Conservation (phyloP, 2,888 invertebrate species). For the Microctonus brassicae region DNA sequence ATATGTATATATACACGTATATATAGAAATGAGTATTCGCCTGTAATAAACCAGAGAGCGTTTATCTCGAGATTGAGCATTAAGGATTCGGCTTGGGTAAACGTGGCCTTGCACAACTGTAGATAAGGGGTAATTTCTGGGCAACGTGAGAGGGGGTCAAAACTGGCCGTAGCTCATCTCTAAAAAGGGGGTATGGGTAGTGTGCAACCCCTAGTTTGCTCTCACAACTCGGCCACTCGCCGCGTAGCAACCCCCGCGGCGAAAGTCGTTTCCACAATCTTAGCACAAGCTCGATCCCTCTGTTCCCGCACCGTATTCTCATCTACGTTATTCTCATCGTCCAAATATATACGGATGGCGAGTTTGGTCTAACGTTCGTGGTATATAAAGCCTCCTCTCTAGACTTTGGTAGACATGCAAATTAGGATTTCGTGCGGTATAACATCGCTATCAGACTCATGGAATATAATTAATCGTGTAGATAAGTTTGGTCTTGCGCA, state of each 20-base stretch:
- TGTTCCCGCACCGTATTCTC: slow-evolving; percentile 21
- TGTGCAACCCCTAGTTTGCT: slow-evolving; percentile 21
- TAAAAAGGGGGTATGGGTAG: slow-evolving; percentile 34
- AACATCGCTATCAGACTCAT: slow-evolving; percentile 51
- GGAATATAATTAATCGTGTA: slow-evolving; percentile 21
- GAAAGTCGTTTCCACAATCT: slow-evolving; percentile 63
- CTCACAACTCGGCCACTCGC: slow-evolving; percentile 23
- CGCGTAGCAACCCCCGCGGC: slow-evolving; percentile 43
- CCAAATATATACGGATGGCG: slow-evolving; percentile 6
- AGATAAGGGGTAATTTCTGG: slow-evolving; percentile 68
- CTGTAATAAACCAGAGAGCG: slow-evolving; percentile 56
- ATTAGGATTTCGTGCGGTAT: slow-evolving; percentile 55
- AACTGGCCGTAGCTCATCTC: slow-evolving; percentile 67
- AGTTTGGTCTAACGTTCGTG: slow-evolving; percentile 15
- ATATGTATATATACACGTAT: too few species aligned
- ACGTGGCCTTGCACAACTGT: slow-evolving; percentile 56
- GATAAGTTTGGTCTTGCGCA: not conserved
- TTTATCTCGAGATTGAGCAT: slow-evolving; percentile 67
- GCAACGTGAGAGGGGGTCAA: slow-evolving; percentile 58
- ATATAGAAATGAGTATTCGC: slow-evolving; percentile 28
- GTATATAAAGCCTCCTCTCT: slow-evolving; percentile 15
- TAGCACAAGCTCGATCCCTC: slow-evolving; percentile 45
- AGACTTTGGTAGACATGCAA: slow-evolving; percentile 56
- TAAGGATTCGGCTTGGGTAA: slow-evolving; percentile 61
- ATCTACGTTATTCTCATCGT: slow-evolving; percentile 21